Conservation (phyloP, 2,797 vertebrate species). For the Coregonus sp. region DNA sequence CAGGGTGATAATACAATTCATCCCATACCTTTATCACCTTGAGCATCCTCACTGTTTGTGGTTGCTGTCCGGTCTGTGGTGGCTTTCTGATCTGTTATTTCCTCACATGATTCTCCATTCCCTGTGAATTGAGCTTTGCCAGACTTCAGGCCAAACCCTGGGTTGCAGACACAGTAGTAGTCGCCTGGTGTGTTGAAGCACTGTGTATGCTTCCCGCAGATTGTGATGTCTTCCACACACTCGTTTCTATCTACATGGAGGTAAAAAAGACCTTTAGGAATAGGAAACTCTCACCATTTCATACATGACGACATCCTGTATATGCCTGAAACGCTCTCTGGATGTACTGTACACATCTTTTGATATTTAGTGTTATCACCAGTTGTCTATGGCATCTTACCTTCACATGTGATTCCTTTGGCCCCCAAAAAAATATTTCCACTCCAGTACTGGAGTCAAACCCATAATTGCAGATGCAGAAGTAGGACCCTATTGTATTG, state of each 20-base stretch:
- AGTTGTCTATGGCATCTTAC: slow-evolving; percentile 42
- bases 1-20: too few species aligned
- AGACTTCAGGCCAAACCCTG: slow-evolving; percentile 56
- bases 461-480: slow-evolving; percentile 51
- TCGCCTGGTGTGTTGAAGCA: slow-evolving; percentile 59
- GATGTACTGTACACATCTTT: not conserved
- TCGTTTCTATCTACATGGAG: slow-evolving; percentile 56
- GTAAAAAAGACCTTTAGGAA: not conserved
- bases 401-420: slow-evolving; percentile 41
- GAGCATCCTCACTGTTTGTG: not conserved
- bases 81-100: slow-evolving; percentile 24
- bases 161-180: slow-evolving; percentile 52
- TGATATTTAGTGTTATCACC: not conserved
- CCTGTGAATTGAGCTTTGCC: slow-evolving; percentile 27
- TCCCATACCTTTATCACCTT: not conserved
- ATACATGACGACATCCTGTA: not conserved
- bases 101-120: slow-evolving; percentile 43
- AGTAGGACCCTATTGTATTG: slow-evolving; percentile 23
- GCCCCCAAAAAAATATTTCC: accelerated
- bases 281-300: not conserved
- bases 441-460: slow-evolving; percentile 28
- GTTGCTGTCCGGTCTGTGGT: too few species aligned
- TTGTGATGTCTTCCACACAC: slow-evolving; percentile 8
- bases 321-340: not conserved
- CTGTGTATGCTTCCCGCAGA: slow-evolving; percentile 47